Evolutionary conservation across 2,113 vertebrate genomes (phyloP), one percentile per base, ranked within the genome.

Genomic region (Halcyon senegalensis): DNA sequence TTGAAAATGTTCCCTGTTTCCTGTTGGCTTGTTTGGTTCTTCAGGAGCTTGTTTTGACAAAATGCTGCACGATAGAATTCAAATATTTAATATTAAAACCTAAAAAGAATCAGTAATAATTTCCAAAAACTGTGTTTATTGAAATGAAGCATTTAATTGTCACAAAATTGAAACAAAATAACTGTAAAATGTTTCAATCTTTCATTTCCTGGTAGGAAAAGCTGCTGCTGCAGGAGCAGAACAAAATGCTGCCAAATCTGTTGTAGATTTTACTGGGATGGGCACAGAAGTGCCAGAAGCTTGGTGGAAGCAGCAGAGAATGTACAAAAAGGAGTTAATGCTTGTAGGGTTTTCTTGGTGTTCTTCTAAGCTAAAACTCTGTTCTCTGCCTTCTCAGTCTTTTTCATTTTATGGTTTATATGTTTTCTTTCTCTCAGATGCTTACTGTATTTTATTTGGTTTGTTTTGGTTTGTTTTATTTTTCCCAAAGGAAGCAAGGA

Each of bases 21-120:
- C 18, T 62, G 4, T 76, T 77, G 37, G 48, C 41, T 83, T 88
- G 21, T 50, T 83, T 82, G 56, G 59, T 18, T 82, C 27, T 43
- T 87, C 35, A 44, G 58, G n/a, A 80, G 33, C 81, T 69, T 80
- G 19, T 91, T 95, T 89, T 92, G 83, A 89, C 60, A 94, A 94
- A 96, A 84, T 30, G 8, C 23, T 60, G 9, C 9, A 17, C 67
- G 28, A 78, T 78, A 59, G 9, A 64, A 79, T 53, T 64, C 3
- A 73, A 78, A 33, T 78, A 60, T 70, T 88, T 93, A 7, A 55
- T 83, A 81, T 43, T 94, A 87, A 77, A 90, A 55, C 12, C 5
- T 53, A 58, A 90, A 90, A 83, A 14, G 21, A 85, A 64, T 69
- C 14, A 41, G 13, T 64, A 68, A 83, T 88, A 37, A 56, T 51